Percentiles rank a stretch among this genome's conserved stretches.
These are phyloP conservation scores for Drosophila truncata DNA, from an alignment of 1,140 invertebrate genomes.

Conservation along the genomic window DNA sequence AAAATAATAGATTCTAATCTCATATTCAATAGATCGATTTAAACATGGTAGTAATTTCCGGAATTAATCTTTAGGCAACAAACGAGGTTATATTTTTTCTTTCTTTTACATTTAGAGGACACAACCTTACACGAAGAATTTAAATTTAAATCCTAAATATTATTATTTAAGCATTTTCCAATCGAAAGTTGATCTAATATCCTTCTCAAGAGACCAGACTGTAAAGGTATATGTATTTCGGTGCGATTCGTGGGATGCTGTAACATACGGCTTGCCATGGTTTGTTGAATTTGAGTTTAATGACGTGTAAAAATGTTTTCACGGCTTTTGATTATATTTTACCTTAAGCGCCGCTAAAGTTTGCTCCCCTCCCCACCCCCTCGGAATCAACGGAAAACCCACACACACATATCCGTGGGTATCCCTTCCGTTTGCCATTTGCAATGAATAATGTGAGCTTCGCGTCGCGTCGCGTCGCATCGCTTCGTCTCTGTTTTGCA, in stretches of 20 bases:
- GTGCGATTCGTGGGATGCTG: conserved; percentile 56
- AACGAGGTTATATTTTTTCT: too few species aligned
- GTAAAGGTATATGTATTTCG: conserved; percentile 16
- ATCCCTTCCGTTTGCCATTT: conserved; percentile 81
- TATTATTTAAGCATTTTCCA: too few species aligned
- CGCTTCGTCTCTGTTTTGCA: conserved; percentile 63
- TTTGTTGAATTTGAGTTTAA: conserved; percentile 84
- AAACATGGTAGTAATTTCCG: too few species aligned
- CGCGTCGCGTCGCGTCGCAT: background rate
- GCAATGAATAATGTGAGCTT: conserved; percentile 75
- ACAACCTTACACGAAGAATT: too few species aligned
- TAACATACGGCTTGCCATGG: conserved; percentile 76
- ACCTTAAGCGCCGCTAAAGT: conserved; percentile 78
- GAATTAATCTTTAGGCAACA: too few species aligned
- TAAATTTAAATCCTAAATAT: background rate
- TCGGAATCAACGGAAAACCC: conserved; percentile 6
- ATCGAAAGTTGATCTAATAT: too few species aligned
- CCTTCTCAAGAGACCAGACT: background rate
- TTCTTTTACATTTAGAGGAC: too few species aligned
- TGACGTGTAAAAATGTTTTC: conserved; percentile 84
- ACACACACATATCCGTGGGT: conserved; percentile 24
- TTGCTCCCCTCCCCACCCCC: conserved; percentile 24
- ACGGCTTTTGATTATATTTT: conserved; percentile 84
- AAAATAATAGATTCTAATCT: too few species aligned
- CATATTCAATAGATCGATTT: too few species aligned